These are phyloP conservation scores for Drosophila fulvimacula DNA, from an alignment of 2,888 invertebrate genomes.

Conservation along the genomic window DNA sequence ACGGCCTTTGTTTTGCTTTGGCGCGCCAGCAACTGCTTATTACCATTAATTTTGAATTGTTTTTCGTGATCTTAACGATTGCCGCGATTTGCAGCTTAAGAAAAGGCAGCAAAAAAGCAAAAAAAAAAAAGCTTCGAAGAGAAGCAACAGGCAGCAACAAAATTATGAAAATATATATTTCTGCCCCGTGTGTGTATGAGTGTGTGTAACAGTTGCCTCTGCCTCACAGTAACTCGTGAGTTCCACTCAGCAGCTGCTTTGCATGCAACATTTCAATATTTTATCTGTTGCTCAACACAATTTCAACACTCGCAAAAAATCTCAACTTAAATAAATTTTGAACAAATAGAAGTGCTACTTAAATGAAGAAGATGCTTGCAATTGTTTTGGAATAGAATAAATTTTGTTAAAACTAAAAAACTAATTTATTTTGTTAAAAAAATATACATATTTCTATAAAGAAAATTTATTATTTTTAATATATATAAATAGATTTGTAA, in stretches of 20 bases:
- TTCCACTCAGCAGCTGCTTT: constrained; percentile 40
- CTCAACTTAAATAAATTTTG: neutral
- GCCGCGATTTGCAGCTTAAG: constrained; percentile 82
- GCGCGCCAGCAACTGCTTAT: constrained; percentile 83
- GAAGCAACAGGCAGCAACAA: constrained; percentile 40
- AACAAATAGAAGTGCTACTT: neutral
- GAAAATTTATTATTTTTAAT: neutral
- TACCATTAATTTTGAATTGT: constrained; percentile 85
- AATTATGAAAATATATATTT: constrained; percentile 60
- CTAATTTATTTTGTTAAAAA: too few species aligned
- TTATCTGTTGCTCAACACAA: neutral
- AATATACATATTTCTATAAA: too few species aligned
- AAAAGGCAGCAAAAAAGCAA: constrained; percentile 50
- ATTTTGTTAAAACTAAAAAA: too few species aligned
- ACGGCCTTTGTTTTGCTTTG: constrained; percentile 66
- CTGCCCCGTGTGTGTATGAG: constrained; percentile 1
- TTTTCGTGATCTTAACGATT: constrained; percentile 85
- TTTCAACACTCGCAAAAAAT: constrained; percentile 3
- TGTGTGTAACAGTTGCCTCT: constrained; percentile 1
- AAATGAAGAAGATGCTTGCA: neutral
- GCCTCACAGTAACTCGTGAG: constrained; percentile 49
- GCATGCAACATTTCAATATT: constrained; percentile 39
- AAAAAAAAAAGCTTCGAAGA: constrained; percentile 24
- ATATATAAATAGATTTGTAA: neutral
- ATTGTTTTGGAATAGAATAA: too few species aligned